Base-by-base conservation (phyloP, 2,888 invertebrate species). In the Yponomeuta plumbellus region DNA sequence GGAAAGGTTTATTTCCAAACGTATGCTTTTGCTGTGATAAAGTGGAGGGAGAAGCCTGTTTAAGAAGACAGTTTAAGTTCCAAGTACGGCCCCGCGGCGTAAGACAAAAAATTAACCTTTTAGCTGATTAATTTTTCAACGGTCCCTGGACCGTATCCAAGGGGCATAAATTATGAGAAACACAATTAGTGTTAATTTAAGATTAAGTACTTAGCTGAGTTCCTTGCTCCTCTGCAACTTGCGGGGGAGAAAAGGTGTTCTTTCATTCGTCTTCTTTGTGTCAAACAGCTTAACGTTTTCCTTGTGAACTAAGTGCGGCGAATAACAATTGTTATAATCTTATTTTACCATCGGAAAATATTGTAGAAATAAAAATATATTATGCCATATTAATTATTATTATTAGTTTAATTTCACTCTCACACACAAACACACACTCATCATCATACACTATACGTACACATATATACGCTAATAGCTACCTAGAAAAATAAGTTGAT, bases 71-170 rank as follows among this genome's bases (percentile, higher is more conserved):
- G 5, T 17, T 52, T 13, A 52, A 13, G 44, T 52, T 52, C 44
- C 0, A 52, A 52, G 44, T 52, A 17, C 44, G 44, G 4, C 44
- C 44, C 44, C 3, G 44, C 44, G 3, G 13, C 2, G 13, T 52
- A 17, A 52, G 44, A 52, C 17, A 20, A 20, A 58, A 20, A 82
- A 85, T 80, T 85, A 83, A 77, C 80, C 86, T 88, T 84, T 90
- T 87, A 89, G 81, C 82, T 86, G 88, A 89, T 90, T 88, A 90
- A 88, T 83, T 86, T 88, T 85, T 84, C 83, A 86, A 78, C 80
- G 75, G 78, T 78, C 17, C 75, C 81, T 84, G 87, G 86, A 86
- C 80, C 76, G 75, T 74, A 74, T 83, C 83, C 83, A 80, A 80
- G 74, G 67, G 74, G 73, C 75, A 83, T 88, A 86, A 90, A 88